A percentile compares a stretch with the other conserved stretches of the same genome.
phyloP scores from a whole-genome alignment of 2,888 invertebrate species.

The Mystacides longicornis region DNA sequence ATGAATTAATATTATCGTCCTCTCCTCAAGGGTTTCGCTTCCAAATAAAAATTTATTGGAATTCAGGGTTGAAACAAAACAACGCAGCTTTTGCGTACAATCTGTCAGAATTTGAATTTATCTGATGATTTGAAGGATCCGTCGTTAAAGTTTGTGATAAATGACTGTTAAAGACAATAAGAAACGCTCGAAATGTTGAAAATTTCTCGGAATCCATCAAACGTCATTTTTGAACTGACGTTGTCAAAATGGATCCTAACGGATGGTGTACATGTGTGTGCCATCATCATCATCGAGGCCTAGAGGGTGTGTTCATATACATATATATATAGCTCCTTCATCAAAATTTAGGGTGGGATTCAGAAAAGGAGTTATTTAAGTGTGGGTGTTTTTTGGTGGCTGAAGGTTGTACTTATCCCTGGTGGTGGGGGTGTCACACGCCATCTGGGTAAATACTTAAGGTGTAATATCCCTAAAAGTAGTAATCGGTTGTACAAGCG shows the following conservation, averaged over 20 bases:
- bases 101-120: too few relatives aligned
- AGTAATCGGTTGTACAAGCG: slow-evolving; percentile 22
- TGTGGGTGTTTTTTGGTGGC: background rate
- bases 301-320: background rate
- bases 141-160: too few relatives aligned
- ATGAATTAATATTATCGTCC: too few relatives aligned
- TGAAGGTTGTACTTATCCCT: background rate
- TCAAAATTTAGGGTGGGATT: background rate
- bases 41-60: too few relatives aligned
- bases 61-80: too few relatives aligned
- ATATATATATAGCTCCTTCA: too few relatives aligned
- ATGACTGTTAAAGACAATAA: too few relatives aligned
- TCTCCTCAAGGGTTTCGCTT: too few relatives aligned
- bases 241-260: background rate
- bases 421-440: slow-evolving; percentile 15
- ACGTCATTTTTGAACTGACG: slow-evolving; percentile 2
- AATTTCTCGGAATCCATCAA: background rate
- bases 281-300: background rate
- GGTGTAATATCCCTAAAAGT: slow-evolving; percentile 26
- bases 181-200: too few relatives aligned
- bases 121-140: too few relatives aligned
- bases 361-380: background rate
- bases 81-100: too few relatives aligned
- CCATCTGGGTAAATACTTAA: slow-evolving; percentile 27
- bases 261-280: background rate